These are phyloP conservation scores for Turnix velox DNA, from an alignment of 2,113 vertebrate genomes.

Conservation along the genomic window DNA sequence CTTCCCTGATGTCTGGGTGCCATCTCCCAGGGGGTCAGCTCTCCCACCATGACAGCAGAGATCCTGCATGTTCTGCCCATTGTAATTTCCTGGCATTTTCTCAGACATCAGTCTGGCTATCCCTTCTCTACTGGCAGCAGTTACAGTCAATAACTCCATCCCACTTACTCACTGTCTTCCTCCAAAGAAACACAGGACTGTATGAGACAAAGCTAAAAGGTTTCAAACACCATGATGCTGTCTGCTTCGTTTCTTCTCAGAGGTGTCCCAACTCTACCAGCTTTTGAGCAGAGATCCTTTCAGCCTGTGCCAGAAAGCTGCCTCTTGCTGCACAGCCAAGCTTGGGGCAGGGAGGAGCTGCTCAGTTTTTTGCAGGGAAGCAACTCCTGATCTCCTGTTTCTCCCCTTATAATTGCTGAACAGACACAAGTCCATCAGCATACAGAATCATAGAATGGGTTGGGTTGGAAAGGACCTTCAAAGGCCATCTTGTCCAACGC, in stretches of 20 bases:
- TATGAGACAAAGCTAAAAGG: accelerated
- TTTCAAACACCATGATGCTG: not conserved
- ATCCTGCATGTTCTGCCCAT: not conserved
- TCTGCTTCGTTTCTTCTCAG: not conserved
- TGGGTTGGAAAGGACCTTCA: too few relatives aligned
- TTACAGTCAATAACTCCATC: accelerated
- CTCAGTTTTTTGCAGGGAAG: not conserved
- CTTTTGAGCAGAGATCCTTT: not conserved
- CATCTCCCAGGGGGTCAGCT: not conserved
- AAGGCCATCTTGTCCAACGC: too few relatives aligned
- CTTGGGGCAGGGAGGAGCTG: not conserved
- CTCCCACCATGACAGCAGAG: accelerated
- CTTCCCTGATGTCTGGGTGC: accelerated
- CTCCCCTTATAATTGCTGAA: accelerated
- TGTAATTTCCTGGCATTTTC: not conserved
- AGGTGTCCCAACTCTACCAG: not conserved
- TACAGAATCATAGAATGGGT: too few relatives aligned
- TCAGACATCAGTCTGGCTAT: not conserved
- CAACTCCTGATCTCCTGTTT: not conserved
- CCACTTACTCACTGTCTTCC: not conserved
- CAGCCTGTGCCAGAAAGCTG: not conserved
- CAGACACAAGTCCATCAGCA: accelerated
- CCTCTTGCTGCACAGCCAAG: not conserved
- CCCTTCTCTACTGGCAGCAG: accelerated
- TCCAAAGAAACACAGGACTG: not conserved